Evolutionary conservation across 1,140 invertebrate genomes (phyloP), one percentile per base, ranked within the genome.

Genomic region (Lasaia peninsularis): DNA sequence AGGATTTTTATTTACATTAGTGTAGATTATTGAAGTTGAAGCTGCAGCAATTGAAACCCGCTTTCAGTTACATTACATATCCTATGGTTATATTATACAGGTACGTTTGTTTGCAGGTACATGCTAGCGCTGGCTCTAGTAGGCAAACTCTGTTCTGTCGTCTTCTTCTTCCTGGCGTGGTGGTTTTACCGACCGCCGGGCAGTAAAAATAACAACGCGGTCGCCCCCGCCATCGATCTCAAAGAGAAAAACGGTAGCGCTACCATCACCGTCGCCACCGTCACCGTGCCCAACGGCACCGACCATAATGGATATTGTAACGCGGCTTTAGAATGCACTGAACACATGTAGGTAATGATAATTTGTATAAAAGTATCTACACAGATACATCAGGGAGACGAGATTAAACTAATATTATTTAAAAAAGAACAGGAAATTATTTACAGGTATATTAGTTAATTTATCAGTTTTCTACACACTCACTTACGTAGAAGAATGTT

Each of bases 121-220:
- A 93, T 94, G 92, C 77, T 93, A 61, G 90, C 91, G 0, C 68
- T 94, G 50, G 92, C 93, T 0, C 73, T 93, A 20, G 85, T 92
- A 6, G 92, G 92, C 2, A 94, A 94, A 75, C 79, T 91, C 8
- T 90, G 92, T 35, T 93, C 93, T 0, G 73, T 93, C 0, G 58
- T 93, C 0, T 94, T 94, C 78, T 94, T 94, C 75, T 91, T 93
- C 73, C 78, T 93, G 1, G 93, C 93, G 10, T 94, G 93, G 93
- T 92, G 92, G 91, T 92, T 91, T 71, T 94, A 94, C 73, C 87
- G 91, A 21, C 92, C 93, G 4, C 93, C 92, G 53, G 62, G 85
- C 49, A 72, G 78, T 32, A 86, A 86, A 56, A 83, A 68, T 50
- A 62, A 69, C 62, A 77, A 80, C 69, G 73, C 79, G 20, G 64